Conservation (phyloP, 2,888 invertebrate species). For the Sarcophaga variegata region DNA sequence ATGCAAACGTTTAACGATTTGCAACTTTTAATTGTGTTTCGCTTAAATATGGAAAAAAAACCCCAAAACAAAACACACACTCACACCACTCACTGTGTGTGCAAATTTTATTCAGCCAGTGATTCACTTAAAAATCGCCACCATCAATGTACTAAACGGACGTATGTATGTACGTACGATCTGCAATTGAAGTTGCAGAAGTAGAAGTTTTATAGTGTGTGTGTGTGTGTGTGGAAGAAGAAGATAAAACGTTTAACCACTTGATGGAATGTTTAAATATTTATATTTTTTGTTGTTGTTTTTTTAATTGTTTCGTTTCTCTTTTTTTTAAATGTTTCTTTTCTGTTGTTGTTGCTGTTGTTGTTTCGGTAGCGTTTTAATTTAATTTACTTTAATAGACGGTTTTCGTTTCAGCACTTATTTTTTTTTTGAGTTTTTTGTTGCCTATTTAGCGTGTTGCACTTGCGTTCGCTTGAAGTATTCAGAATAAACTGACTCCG, state of each 20-base stretch:
- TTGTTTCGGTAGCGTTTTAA: constrained; percentile 19
- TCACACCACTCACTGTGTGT: not conserved
- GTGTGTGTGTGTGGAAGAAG: not conserved
- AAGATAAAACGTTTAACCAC: constrained; percentile 25
- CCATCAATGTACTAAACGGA: not conserved
- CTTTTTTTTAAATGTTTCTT: not conserved
- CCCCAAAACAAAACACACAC: constrained; percentile 10
- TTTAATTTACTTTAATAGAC: not conserved
- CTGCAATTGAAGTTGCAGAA: not conserved
- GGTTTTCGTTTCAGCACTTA: not conserved
- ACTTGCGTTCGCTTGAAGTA: constrained; percentile 67
- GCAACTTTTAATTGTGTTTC: constrained; percentile 66
- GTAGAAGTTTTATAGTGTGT: not conserved
- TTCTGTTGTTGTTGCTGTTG: constrained; percentile 5
- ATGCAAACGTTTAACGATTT: constrained; percentile 8
- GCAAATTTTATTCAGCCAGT: too few species aligned
- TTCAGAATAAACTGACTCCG: constrained; percentile 68
- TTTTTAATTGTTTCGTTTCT: not conserved
- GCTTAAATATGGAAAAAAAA: constrained; percentile 35
- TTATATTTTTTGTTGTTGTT: not conserved
- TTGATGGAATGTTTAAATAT: constrained; percentile 54
- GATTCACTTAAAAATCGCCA: constrained; percentile 34
- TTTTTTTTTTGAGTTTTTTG: not conserved
- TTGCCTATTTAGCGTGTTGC: constrained; percentile 56
- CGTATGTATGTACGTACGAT: not conserved